phyloP scores from a whole-genome alignment of 1,140 invertebrate species.

The Macrotrachela quadricornifera region DNA sequence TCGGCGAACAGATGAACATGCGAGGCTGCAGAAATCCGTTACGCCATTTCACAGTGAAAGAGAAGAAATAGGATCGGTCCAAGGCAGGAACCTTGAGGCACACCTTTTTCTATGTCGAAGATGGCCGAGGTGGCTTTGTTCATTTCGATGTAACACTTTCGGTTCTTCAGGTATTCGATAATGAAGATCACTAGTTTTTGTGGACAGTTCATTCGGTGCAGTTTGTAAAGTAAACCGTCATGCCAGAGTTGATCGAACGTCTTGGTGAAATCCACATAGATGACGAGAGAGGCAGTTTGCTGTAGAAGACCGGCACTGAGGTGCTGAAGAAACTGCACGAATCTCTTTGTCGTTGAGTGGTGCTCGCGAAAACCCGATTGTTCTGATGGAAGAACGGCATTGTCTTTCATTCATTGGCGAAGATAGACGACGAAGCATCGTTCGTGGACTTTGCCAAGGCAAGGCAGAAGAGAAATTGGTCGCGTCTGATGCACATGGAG shows the following conservation, averaged over 20 bases:
- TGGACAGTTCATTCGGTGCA: neutral
- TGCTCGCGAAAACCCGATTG: neutral
- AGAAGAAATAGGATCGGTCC: constrained; percentile 11
- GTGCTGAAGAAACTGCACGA: neutral
- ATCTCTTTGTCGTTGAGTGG: neutral
- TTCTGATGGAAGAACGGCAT: neutral
- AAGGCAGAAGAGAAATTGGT: neutral
- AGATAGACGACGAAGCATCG: neutral
- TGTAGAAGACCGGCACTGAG: neutral
- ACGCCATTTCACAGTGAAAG: neutral
- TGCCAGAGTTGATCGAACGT: constrained; percentile 11
- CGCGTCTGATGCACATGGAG: neutral
- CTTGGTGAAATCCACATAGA: constrained; percentile 9
- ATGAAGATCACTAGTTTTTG: too few relatives aligned
- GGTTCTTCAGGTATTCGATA: constrained; percentile 3
- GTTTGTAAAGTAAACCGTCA: constrained; percentile 4
- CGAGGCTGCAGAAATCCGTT: neutral
- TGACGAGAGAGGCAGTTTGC: too few relatives aligned
- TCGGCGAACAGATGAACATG: too few relatives aligned
- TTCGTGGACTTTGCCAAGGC: neutral
- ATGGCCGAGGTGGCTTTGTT: constrained; percentile 1
- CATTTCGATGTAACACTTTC: constrained; percentile 7
- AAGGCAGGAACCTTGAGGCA: constrained; percentile 13
- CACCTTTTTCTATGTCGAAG: constrained; percentile 3
- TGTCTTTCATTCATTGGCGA: too few relatives aligned